phyloP scores from a whole-genome alignment of 2,888 invertebrate species.

The Aelia acuminata region DNA sequence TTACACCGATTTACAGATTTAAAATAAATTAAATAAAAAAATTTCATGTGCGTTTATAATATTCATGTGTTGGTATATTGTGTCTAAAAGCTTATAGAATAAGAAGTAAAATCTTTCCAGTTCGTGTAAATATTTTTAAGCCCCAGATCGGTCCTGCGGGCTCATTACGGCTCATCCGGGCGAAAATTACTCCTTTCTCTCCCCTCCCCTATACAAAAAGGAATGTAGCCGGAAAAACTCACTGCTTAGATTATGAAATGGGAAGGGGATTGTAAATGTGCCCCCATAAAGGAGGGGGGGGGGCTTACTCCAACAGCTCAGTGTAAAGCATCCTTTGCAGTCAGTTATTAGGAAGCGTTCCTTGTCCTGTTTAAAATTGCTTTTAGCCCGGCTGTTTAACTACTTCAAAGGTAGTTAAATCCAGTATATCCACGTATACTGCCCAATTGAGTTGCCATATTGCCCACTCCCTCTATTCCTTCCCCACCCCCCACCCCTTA shows the following conservation, averaged over 20 bases:
- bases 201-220: not conserved
- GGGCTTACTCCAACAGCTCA: not conserved
- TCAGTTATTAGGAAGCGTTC: constrained; percentile 23
- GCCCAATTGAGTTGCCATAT: constrained; percentile 30
- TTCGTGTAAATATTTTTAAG: not conserved
- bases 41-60: too few species aligned
- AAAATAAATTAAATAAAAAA: too few species aligned
- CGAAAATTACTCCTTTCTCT: not conserved
- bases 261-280: constrained; percentile 35
- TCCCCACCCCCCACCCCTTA: not conserved
- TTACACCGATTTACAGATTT: too few species aligned
- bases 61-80: too few species aligned
- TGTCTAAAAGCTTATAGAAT: too few species aligned
- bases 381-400: constrained; percentile 34
- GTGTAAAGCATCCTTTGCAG: constrained; percentile 26
- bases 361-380: constrained; percentile 40
- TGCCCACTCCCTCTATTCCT: not conserved
- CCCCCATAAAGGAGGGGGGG: not conserved
- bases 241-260: not conserved
- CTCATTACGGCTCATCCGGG: not conserved
- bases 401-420: constrained; percentile 36
- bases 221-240: not conserved
- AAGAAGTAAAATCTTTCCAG: too few species aligned
- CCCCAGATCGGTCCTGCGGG: not conserved
- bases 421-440: constrained; percentile 32